Evolutionary conservation across 1,140 invertebrate species (phyloP), one percentile per base, ranked within the genome.

Genomic region (Arion vulgaris): DNA sequence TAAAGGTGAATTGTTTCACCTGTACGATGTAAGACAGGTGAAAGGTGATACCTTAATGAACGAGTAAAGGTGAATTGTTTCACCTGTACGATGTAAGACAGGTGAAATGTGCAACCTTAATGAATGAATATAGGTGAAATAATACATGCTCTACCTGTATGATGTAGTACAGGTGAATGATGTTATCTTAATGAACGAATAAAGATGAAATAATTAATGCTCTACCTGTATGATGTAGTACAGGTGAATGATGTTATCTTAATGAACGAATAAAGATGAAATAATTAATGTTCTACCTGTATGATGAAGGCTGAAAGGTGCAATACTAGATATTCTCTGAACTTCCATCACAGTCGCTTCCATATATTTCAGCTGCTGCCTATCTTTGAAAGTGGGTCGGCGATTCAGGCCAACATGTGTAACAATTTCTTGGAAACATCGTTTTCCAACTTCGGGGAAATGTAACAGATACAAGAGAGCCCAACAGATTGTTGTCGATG

Each of bases 361-460:
- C 38, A 84, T 13, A 39, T 82, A 85, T 19, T 68, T 74, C 28
- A 85, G 76, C 19, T 74, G 34, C 17, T 38, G 49, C 19, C 73
- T 71, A 51, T 86, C 86, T 7, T 72, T 73, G 38, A 77, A 68
- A 23, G 19, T 78, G 0, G 81, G 75, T 19, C 32, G 9, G 2
- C 84, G 80, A 1, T 81, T 57, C 7, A n/a, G 11, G 23, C 82
- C 83, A 0, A 87, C n/a, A 19, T 77, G 51, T 76, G 62, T 28
- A 85, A 98, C 96, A 32, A 99, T 92, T 91, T 99, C 97, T 78
- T 96, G 95, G 92, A 97, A 96, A 0, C 98, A 95, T 13, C 94
- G 94, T 36, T 93, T 93, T 89, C 97, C 96, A 0, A 95, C 94
- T 4, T 95, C 92, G 19, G 94, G 95, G 92, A 96, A 49, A 94